Conservation (phyloP, 2,888 invertebrate species). For the Ametastegia equiseti region DNA sequence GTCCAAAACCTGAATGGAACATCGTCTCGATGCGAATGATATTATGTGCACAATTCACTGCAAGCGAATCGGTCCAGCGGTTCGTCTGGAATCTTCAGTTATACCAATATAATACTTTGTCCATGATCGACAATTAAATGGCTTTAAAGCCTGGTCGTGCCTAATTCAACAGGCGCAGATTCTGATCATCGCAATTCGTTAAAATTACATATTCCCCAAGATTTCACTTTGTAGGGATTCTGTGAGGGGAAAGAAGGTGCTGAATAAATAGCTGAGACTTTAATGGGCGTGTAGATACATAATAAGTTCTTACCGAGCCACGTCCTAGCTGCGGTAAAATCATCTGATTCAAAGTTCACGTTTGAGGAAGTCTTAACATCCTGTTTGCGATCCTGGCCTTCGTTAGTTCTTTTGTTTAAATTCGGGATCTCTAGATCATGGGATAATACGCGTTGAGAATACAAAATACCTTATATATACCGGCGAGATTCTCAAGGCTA, state of each 20-base stretch:
- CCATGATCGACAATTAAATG: too few species aligned
- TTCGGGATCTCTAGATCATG: background rate
- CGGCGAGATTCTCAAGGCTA: background rate
- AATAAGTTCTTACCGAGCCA: background rate
- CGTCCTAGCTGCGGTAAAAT: background rate
- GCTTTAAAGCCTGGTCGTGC: too few species aligned
- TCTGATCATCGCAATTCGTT: too few species aligned
- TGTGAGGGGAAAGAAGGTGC: background rate
- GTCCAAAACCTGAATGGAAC: too few species aligned
- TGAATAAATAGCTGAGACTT: background rate
- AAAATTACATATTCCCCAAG: too few species aligned
- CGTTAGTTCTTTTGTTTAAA: background rate
- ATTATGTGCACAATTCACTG: too few species aligned
- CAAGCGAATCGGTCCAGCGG: too few species aligned
- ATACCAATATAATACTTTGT: too few species aligned
- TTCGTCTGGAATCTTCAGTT: too few species aligned
- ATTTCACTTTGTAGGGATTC: background rate
- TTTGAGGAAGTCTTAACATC: constrained; percentile 3
- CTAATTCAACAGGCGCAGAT: too few species aligned
- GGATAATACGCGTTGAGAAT: background rate
- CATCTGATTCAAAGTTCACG: background rate
- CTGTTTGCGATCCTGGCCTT: background rate
- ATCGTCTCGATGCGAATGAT: too few species aligned
- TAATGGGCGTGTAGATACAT: background rate
- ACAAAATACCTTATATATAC: background rate